These are phyloP conservation scores for Phengaris arion DNA, from an alignment of 2,888 invertebrate species.

Conservation along the genomic window DNA sequence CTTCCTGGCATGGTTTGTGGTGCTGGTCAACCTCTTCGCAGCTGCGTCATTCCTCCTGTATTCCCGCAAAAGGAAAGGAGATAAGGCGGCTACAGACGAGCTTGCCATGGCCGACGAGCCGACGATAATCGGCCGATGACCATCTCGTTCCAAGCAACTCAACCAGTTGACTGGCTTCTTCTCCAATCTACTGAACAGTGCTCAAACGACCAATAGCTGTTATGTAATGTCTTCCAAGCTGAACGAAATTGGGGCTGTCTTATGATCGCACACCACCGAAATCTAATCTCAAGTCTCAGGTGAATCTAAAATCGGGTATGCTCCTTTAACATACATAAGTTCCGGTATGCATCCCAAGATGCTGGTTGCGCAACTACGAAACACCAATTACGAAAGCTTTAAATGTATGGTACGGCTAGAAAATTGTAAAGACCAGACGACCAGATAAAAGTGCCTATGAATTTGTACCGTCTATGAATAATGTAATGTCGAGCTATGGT, in stretches of 20 bases:
- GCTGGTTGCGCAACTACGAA: conserved; percentile 8
- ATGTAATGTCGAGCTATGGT: neutral
- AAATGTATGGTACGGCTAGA: conserved; percentile 12
- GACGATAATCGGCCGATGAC: conserved; percentile 86
- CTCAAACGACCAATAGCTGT: conserved; percentile 74
- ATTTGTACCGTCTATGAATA: conserved; percentile 18
- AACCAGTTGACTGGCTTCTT: conserved; percentile 53
- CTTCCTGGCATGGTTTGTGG: conserved; percentile 88
- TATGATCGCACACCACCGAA: conserved; percentile 1
- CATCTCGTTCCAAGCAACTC: conserved; percentile 49
- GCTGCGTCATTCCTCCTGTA: conserved; percentile 88
- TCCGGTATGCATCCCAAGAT: neutral
- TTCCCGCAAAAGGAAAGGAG: conserved; percentile 91
- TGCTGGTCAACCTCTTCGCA: conserved; percentile 83
- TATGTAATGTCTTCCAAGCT: conserved; percentile 63
- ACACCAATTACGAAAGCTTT: conserved; percentile 1
- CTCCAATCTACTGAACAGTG: conserved; percentile 70
- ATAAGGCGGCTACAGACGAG: conserved; percentile 89
- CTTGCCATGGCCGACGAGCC: conserved; percentile 92
- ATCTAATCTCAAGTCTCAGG: neutral
- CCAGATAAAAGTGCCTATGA: conserved; percentile 20
- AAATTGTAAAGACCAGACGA: conserved; percentile 12
- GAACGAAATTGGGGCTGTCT: conserved; percentile 26
- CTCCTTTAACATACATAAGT: neutral
- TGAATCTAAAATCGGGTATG: neutral